These are phyloP conservation scores for Magallana angulata DNA, from an alignment of 1,140 invertebrate genomes.

Conservation along the genomic window DNA sequence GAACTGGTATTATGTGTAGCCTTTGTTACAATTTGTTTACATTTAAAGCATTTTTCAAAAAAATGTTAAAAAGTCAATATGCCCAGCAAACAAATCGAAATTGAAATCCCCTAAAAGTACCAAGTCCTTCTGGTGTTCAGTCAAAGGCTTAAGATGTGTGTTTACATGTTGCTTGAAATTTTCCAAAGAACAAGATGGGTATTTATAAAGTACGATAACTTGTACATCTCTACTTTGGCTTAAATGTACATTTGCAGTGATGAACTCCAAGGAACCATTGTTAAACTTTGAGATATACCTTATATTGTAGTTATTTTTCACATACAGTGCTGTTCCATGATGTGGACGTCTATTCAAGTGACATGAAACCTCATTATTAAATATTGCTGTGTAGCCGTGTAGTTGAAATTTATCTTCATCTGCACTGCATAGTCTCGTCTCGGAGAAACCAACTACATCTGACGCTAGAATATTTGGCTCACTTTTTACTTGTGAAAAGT, in stretches of 20 bases:
- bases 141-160: not conserved
- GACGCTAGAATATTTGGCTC: conserved; percentile 32
- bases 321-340: conserved; percentile 34
- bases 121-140: not conserved
- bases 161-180: not conserved
- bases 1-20: conserved; percentile 27
- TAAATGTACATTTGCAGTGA: not conserved
- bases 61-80: conserved; percentile 40
- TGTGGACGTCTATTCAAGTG: not conserved
- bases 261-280: not conserved
- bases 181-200: conserved; percentile 29
- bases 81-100: conserved; percentile 40
- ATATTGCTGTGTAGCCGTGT: not conserved
- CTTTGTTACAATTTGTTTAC: conserved; percentile 31
- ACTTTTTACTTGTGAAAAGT: not conserved
- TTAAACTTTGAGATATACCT: not conserved
- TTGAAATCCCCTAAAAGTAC: conserved; percentile 46
- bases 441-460: conserved; percentile 45
- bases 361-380: not conserved
- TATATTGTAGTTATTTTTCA: not conserved
- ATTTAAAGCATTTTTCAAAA: conserved; percentile 35
- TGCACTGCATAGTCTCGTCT: conserved; percentile 31
- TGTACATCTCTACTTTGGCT: conserved; percentile 2
- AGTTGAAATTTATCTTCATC: conserved; percentile 20
- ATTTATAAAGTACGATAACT: conserved; percentile 29